Evolutionary conservation across 2,888 invertebrate genomes (phyloP).

Genomic region (Junonia oenone): DNA sequence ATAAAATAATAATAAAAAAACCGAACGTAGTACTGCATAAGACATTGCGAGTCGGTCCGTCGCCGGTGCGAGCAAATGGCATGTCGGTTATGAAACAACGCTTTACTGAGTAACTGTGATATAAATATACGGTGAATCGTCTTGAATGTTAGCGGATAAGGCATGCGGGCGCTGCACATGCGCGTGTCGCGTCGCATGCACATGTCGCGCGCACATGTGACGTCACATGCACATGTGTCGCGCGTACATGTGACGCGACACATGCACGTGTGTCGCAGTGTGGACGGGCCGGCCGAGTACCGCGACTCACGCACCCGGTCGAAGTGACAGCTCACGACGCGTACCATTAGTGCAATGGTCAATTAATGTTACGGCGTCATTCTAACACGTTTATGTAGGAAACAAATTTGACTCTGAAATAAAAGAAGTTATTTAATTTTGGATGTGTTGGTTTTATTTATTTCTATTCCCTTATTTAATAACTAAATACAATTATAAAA

Average conservation of each 20-base stretch:
- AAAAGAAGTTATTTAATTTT: slow-evolving; percentile 80
- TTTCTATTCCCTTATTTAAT: not conserved
- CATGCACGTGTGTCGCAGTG: no score
- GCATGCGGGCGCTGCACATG: slow-evolving; percentile 24
- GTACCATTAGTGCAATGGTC: slow-evolving; percentile 71
- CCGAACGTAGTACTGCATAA: slow-evolving; percentile 27
- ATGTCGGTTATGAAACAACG: slow-evolving; percentile 20
- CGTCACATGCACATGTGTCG: not conserved
- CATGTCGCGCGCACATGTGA: not conserved
- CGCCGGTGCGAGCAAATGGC: slow-evolving; percentile 4
- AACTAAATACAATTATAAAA: not conserved
- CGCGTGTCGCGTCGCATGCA: not conserved
- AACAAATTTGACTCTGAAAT: slow-evolving; percentile 79
- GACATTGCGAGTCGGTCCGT: slow-evolving; percentile 18
- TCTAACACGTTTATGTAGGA: slow-evolving; percentile 78
- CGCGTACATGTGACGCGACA: not conserved
- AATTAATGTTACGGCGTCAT: slow-evolving; percentile 73
- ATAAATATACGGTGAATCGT: slow-evolving; percentile 52
- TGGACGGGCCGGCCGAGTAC: slow-evolving; percentile 21
- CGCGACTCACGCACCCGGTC: slow-evolving; percentile 60
- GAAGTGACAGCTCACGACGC: slow-evolving; percentile 50
- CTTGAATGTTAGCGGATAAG: slow-evolving; percentile 37
- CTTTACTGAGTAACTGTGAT: slow-evolving; percentile 38
- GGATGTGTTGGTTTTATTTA: slow-evolving; percentile 68
- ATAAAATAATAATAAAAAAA: slow-evolving; percentile 34